These are phyloP conservation scores for Ciconia maguari DNA, from an alignment of 2,113 vertebrate genomes.

Conservation along the genomic window DNA sequence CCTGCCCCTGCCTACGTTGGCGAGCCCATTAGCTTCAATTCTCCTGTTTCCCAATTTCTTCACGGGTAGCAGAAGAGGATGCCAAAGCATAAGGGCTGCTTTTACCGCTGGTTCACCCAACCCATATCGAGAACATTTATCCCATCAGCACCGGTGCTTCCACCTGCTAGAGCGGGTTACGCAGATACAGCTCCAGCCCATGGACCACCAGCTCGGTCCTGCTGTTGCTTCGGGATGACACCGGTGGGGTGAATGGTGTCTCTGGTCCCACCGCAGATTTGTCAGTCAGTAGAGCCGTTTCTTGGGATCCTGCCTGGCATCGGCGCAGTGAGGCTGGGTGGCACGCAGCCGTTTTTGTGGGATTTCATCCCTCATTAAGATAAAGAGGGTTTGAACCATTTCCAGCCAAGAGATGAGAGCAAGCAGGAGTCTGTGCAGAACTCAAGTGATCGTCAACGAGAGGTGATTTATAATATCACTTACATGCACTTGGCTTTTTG, in stretches of 20 bases:
- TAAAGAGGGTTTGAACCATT: constrained; percentile 57
- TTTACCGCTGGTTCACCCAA: neutral
- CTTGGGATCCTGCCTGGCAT: neutral
- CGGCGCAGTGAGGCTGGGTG: neutral
- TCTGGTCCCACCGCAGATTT: rapidly evolving
- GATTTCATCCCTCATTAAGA: constrained; percentile 66
- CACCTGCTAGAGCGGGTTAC: neutral
- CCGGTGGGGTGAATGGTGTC: rapidly evolving
- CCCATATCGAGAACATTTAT: neutral
- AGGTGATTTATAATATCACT: constrained; percentile 68
- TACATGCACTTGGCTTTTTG: constrained; percentile 51
- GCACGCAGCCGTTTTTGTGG: neutral
- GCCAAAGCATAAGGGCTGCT: neutral
- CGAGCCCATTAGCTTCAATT: neutral
- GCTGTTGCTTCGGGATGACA: neutral
- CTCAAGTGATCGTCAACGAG: constrained; percentile 42
- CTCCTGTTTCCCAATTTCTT: neutral
- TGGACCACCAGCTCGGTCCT: neutral
- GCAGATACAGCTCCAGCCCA: neutral
- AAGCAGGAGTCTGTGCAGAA: constrained; percentile 48
- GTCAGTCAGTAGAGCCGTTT: neutral
- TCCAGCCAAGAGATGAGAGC: constrained; percentile 40
- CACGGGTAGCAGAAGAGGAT: neutral
- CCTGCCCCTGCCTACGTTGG: neutral
- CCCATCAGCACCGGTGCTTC: neutral